These are phyloP conservation scores for Drosophila repleta DNA, from an alignment of 1,140 invertebrate species.

Conservation along the genomic window DNA sequence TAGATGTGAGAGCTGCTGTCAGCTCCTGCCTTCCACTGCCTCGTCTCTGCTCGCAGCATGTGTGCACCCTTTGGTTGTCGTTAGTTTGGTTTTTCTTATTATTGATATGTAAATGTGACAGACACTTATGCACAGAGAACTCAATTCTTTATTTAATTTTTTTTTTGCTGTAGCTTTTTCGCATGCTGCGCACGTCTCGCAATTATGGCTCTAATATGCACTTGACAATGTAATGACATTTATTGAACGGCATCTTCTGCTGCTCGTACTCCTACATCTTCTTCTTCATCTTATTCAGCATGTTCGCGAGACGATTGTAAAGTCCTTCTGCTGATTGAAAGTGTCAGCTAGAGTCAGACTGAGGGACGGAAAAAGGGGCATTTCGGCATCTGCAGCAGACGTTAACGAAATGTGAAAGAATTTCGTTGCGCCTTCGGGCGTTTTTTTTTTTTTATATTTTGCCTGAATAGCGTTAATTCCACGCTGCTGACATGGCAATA, in stretches of 20 bases:
- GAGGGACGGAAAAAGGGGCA: not conserved
- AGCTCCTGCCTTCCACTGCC: not conserved
- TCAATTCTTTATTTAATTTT: constrained; percentile 25
- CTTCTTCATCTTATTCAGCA: not conserved
- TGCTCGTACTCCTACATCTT: not conserved
- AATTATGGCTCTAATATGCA: constrained; percentile 81
- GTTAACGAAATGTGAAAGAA: constrained; percentile 67
- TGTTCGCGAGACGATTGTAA: constrained; percentile 25
- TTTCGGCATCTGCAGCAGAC: constrained; percentile 47
- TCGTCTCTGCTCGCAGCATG: not conserved
- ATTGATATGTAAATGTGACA: constrained; percentile 52
- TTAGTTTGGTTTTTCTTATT: constrained; percentile 53
- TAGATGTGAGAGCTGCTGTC: too few species aligned
- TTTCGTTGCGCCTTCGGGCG: constrained; percentile 46
- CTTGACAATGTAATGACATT: constrained; percentile 81
- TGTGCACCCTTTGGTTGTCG: constrained; percentile 14
- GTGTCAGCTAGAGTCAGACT: constrained; percentile 37
- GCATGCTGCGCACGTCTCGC: constrained; percentile 69
- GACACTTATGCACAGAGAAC: constrained; percentile 38
- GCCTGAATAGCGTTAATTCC: constrained; percentile 69
- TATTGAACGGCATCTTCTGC: constrained; percentile 57
- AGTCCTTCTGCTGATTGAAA: constrained; percentile 64
- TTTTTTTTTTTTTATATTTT: too few species aligned
- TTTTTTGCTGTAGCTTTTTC: not conserved
- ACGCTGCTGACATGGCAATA: constrained; percentile 72